Evolutionary conservation across 2,888 invertebrate species (phyloP), one percentile per base, ranked within the genome.

Genomic region (Zygothrica quintamaculata): DNA sequence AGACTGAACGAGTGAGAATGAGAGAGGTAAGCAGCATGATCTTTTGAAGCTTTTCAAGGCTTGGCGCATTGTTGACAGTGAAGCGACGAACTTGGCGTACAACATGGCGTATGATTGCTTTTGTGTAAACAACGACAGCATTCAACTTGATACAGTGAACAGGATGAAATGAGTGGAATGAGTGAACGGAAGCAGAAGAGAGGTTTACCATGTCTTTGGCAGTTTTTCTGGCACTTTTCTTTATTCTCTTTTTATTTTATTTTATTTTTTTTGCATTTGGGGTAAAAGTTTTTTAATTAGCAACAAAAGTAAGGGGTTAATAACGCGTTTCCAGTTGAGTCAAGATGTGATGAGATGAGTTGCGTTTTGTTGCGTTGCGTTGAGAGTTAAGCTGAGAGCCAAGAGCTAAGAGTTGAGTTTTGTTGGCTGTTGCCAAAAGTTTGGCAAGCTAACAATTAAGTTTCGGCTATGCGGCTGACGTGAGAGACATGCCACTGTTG

Each of bases 231-330:
- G 56, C 59, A 60, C 75, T 77, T 65, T 84, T 81, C 52, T 50
- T 56, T 62, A 61, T 60, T 37, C 33, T 58, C 64, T 56, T 33
- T 51, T 9, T 22, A 47, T 44, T 64, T 48, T 52, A 8, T 15
- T 31, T 42, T 36, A 48, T 44, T 39, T 44, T 33, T 44, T n/a
- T n/a, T n/a, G n/a, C 29, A 37, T 43, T 13, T 22, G 47, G 46
- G 56, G 29, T 31, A 88, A 88, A 88, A 88, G 75, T 88, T 88
- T 88, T 88, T 88, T 88, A 88, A 88, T 88, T 87, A 88, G 88
- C 86, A 75, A 78, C 85, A 79, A 84, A 84, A 85, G 80, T 85
- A 85, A 87, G 86, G 84, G 84, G 85, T 87, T 78, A 78, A 81
- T 84, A 82, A 66, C 53, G 87, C 81, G 73, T 3, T 29, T 29